phyloP scores from a whole-genome alignment of 2,888 invertebrate species.

The Epinotia ramella region DNA sequence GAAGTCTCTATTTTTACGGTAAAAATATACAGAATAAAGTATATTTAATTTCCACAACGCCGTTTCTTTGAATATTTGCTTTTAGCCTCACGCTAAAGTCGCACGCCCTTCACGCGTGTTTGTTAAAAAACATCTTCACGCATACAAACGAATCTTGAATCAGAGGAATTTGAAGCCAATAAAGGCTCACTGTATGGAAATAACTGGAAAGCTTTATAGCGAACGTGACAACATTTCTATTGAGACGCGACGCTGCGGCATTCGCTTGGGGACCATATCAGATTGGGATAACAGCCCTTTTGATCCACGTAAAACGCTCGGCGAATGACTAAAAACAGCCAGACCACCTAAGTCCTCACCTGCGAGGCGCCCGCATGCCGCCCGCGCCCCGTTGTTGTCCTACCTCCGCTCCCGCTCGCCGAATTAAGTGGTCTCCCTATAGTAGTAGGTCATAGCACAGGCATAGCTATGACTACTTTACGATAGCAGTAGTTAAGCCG shows the following conservation, averaged over 20 bases:
- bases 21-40: too few species aligned
- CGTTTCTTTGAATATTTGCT: too few species aligned
- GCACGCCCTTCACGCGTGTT: neutral
- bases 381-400: too few species aligned
- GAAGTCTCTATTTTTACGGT: too few species aligned
- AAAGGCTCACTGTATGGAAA: conserved; percentile 32
- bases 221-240: conserved; percentile 44
- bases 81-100: neutral
- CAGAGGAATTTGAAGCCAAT: conserved; percentile 37
- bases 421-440: too few species aligned
- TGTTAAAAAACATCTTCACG: conserved; percentile 10
- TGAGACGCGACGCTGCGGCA: conserved; percentile 29
- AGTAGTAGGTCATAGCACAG: too few species aligned
- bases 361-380: too few species aligned
- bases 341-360: too few species aligned
- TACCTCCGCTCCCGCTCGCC: too few species aligned
- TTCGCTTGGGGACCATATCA: conserved; percentile 11
- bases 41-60: too few species aligned
- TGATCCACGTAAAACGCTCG: conserved; percentile 11
- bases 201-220: conserved; percentile 38
- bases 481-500: too few species aligned
- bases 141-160: conserved; percentile 23
- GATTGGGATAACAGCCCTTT: conserved; percentile 10
- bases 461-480: too few species aligned
- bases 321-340: neutral